These are phyloP conservation scores for Chrysomela aeneicollis DNA, from an alignment of 2,888 invertebrate species.

Conservation along the genomic window DNA sequence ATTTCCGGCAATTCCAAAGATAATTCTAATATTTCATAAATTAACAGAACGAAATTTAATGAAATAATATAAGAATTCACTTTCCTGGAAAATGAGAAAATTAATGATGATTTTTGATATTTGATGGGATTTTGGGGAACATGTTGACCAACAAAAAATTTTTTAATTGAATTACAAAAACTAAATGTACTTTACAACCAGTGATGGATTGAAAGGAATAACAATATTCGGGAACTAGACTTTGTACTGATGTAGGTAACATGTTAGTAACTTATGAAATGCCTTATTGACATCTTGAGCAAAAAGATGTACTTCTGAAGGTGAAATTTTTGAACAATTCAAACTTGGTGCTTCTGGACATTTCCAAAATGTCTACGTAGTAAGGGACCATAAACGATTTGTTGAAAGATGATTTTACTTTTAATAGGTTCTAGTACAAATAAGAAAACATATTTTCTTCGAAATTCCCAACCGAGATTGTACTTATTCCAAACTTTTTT, in stretches of 20 bases:
- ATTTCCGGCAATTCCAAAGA: no score
- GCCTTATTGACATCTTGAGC: conserved; percentile 45
- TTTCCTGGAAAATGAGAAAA: no score
- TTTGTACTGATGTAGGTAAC: conserved; percentile 40
- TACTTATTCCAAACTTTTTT: conserved; percentile 11
- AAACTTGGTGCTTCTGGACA: conserved; percentile 44
- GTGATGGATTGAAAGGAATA: conserved; percentile 17
- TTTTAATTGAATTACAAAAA: no score
- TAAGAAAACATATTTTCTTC: conserved; percentile 6
- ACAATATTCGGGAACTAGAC: conserved; percentile 32
- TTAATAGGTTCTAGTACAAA: conserved; percentile 21
- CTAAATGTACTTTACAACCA: conserved; percentile 24
- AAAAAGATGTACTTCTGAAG: conserved; percentile 46
- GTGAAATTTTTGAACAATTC: conserved; percentile 38
- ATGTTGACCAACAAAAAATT: conserved; percentile 13
- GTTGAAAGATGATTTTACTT: conserved; percentile 18
- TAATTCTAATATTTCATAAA: no score
- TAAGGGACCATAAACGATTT: conserved; percentile 42
- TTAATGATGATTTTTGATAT: not conserved
- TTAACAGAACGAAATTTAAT: no score
- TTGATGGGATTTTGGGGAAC: conserved; percentile 7
- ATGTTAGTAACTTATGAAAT: conserved; percentile 35
- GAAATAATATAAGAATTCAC: no score
- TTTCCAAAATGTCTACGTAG: conserved; percentile 38
- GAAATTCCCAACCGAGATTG: conserved; percentile 9